These are phyloP conservation scores for Aspidiotus rigidus DNA, from an alignment of 2,888 invertebrate genomes.

Conservation along the genomic window DNA sequence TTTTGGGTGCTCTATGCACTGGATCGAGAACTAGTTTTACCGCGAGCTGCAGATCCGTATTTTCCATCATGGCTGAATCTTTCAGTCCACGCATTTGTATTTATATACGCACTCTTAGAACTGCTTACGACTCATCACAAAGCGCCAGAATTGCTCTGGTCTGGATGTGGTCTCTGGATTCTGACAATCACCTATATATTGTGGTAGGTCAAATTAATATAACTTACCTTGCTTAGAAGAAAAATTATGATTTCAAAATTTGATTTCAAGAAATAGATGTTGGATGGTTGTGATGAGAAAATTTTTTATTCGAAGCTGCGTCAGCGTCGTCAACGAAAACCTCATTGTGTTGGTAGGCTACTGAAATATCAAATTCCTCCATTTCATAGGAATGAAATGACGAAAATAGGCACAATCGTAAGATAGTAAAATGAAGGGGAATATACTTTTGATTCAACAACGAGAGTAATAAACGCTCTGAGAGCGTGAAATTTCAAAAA, in stretches of 20 bases:
- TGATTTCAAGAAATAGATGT: too few relatives aligned
- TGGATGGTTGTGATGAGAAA: too few relatives aligned
- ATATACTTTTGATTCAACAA: too few relatives aligned
- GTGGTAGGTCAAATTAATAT: neutral
- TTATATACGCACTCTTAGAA: constrained; percentile 68
- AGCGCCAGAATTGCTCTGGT: neutral
- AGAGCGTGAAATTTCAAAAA: too few relatives aligned
- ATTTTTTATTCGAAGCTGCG: too few relatives aligned
- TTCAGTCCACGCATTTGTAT: constrained; percentile 79
- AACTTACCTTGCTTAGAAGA: neutral
- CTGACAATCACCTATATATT: neutral
- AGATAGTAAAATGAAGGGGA: too few relatives aligned
- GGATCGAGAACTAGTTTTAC: constrained; percentile 83
- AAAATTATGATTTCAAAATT: neutral
- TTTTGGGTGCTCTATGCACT: constrained; percentile 86
- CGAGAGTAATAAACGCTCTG: too few relatives aligned
- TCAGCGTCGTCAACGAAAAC: too few relatives aligned
- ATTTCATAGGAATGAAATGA: too few relatives aligned
- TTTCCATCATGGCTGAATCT: constrained; percentile 92
- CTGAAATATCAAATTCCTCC: too few relatives aligned
- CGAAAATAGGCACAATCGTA: too few relatives aligned
- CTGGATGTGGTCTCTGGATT: neutral
- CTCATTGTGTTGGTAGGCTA: too few relatives aligned
- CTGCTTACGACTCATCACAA: constrained; percentile 60
- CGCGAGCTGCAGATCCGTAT: constrained; percentile 67